These are phyloP conservation scores for Patiria miniata DNA, from an alignment of 35 echinoderm and acorn worm species.

Conservation along the genomic window DNA sequence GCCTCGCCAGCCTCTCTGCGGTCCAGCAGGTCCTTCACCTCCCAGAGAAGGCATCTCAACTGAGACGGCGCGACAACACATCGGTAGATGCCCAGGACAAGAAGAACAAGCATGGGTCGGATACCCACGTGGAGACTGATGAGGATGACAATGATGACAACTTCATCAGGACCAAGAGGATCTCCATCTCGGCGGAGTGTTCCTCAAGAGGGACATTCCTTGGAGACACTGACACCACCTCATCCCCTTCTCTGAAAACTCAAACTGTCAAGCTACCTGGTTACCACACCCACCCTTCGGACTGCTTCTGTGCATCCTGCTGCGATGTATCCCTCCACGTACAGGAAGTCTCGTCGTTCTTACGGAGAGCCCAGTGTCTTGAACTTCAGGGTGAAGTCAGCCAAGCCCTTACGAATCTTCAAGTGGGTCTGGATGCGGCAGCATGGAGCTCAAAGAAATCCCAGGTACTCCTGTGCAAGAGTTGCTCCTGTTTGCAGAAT, in stretches of 20 bases:
- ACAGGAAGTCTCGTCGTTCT: slow-evolving; percentile 6
- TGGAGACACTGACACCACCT: not conserved
- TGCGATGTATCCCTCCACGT: slow-evolving; percentile 34
- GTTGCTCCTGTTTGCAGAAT: not conserved
- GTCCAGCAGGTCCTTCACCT: slow-evolving; percentile 18
- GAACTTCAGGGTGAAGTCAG: not conserved
- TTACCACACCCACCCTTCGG: slow-evolving; percentile 27
- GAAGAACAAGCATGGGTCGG: not conserved
- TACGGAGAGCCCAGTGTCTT: not conserved
- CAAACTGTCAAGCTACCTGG: slow-evolving; percentile 29
- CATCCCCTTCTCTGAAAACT: slow-evolving; percentile 31
- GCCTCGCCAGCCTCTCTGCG: slow-evolving; percentile 10
- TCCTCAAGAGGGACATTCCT: not conserved
- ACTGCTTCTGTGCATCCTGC: slow-evolving; percentile 46
- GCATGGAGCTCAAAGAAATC: not conserved
- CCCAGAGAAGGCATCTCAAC: not conserved
- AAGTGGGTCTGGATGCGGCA: not conserved
- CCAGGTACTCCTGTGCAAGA: not conserved
- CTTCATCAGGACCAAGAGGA: slow-evolving; percentile 45
- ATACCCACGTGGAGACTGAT: not conserved
- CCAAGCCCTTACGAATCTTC: not conserved
- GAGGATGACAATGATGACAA: slow-evolving; percentile 49
- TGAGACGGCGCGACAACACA: not conserved
- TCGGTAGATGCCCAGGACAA: not conserved
- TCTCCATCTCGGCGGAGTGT: slow-evolving; percentile 28